Conservation (phyloP, 2,888 invertebrate species). For the Ligdia adustata region DNA sequence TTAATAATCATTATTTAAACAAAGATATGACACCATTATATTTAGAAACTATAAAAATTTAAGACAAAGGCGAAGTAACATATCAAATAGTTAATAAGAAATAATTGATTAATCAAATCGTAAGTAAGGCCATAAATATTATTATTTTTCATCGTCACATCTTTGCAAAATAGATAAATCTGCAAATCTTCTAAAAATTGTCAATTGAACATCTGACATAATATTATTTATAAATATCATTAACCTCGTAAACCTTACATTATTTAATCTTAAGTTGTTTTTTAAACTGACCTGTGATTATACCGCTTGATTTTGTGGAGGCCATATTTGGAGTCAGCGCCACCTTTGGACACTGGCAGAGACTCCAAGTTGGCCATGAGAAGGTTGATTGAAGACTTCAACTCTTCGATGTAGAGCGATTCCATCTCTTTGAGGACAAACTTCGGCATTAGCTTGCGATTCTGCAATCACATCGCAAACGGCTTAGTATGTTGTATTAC, state of each 20-base stretch:
- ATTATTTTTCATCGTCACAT: not conserved
- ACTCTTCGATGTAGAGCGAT: constrained; percentile 98
- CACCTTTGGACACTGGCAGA: constrained; percentile 98
- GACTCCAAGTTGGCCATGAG: constrained; percentile 99
- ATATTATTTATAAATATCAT: not conserved
- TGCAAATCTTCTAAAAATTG: too few species aligned
- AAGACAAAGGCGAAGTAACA: too few species aligned
- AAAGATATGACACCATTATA: constrained; percentile 12
- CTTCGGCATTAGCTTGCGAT: constrained; percentile 98
- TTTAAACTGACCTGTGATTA: constrained; percentile 94
- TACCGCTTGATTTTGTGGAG: constrained; percentile 99
- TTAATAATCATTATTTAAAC: too few species aligned
- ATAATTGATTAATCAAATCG: too few species aligned
- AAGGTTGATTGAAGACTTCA: constrained; percentile 98
- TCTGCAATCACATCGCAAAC: constrained; percentile 84
- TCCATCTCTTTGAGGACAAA: constrained; percentile 99
- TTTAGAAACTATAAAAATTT: too few species aligned
- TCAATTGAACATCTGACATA: too few species aligned
- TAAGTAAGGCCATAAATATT: too few species aligned
- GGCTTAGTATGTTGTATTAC: too few species aligned
- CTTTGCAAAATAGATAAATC: constrained; percentile 11
- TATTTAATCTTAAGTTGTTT: not conserved
- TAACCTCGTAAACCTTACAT: not conserved
- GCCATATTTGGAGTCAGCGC: constrained; percentile 98
- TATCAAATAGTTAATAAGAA: too few species aligned